phyloP scores from a whole-genome alignment of 2,113 vertebrate species.

The human region DNA sequence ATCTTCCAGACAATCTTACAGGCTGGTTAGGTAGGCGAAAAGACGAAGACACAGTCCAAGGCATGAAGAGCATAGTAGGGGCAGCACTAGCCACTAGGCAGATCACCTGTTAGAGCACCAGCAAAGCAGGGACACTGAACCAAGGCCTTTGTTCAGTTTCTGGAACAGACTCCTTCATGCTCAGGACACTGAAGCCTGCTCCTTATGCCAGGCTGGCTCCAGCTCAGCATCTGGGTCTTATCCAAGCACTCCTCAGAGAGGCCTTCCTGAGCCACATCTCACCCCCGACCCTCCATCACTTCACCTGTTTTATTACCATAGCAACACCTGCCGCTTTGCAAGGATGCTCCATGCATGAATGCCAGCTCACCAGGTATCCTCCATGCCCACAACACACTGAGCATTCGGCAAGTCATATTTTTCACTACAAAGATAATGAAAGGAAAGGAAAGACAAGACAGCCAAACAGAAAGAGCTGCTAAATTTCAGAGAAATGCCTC shows the following conservation, averaged over 20 bases:
- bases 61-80: not conserved
- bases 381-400: not conserved
- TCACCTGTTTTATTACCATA: not conserved
- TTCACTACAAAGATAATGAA: not conserved
- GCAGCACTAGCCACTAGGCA: not conserved
- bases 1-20: not conserved
- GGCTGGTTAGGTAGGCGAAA: not conserved
- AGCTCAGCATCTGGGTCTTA: not conserved
- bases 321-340: not conserved
- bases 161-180: not conserved
- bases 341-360: not conserved
- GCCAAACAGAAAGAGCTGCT: not conserved
- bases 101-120: not conserved
- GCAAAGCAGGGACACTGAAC: not conserved
- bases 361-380: not conserved
- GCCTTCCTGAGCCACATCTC: not conserved
- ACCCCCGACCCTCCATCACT: not conserved
- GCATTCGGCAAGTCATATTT: not conserved
- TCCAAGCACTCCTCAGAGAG: not conserved
- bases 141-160: not conserved
- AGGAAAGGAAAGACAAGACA: not conserved
- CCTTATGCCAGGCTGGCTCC: not conserved
- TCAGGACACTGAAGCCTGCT: no score
- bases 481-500: not conserved
- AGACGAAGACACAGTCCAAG: not conserved